Conservation (phyloP, 2,888 invertebrate species). For the Caenorhabditis plicata region DNA sequence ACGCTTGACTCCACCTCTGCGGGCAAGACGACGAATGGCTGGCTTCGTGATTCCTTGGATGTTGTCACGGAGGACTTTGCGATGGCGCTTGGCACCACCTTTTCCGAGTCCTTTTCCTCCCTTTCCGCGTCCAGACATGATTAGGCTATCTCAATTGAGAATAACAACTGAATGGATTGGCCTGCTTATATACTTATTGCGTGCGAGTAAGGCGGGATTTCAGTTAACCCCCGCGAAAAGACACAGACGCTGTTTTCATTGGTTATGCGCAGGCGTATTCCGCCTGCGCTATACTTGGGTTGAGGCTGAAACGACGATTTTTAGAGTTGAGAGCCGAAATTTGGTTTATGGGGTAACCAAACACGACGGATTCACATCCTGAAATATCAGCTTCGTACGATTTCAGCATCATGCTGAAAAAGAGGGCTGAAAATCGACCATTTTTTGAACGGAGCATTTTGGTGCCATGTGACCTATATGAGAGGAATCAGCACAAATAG, state of each 20-base stretch:
- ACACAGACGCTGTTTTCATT: background rate
- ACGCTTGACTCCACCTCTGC: conserved; percentile 67
- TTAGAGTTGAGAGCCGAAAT: too few relatives aligned
- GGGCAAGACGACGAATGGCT: conserved; percentile 69
- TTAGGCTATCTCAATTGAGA: background rate
- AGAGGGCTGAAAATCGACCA: too few relatives aligned
- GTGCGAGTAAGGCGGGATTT: background rate
- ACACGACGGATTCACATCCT: too few relatives aligned
- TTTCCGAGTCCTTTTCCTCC: conserved; percentile 80
- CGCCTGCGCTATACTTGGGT: too few relatives aligned
- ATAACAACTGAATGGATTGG: background rate
- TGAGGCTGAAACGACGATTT: too few relatives aligned
- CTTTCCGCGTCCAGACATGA: conserved; percentile 79
- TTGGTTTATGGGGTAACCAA: too few relatives aligned
- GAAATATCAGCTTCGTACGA: too few relatives aligned
- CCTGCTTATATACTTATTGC: background rate
- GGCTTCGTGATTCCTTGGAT: conserved; percentile 70
- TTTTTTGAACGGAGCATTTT: too few relatives aligned
- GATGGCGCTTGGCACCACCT: conserved; percentile 81
- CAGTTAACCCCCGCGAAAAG: background rate
- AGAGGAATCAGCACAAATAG: too few relatives aligned
- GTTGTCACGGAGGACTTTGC: conserved; percentile 74
- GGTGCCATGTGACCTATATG: too few relatives aligned
- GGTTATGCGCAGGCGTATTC: too few relatives aligned
- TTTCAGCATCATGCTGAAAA: too few relatives aligned